Evolutionary conservation across 2,888 invertebrate genomes (phyloP).

Genomic region (Troglohyphantes excavatus): DNA sequence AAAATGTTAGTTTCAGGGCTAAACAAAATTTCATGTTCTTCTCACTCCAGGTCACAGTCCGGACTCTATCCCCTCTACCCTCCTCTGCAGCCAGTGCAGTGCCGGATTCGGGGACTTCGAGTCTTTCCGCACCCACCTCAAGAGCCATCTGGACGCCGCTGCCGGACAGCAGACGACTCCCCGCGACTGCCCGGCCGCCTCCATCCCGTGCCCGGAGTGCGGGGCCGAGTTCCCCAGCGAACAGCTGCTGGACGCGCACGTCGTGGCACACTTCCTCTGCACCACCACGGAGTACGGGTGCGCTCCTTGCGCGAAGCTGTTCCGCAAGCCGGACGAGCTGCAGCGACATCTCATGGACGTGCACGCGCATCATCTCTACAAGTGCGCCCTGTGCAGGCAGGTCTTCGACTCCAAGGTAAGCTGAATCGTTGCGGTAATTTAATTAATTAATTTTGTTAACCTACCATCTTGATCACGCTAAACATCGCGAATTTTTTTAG

Average conservation of each 20-base stretch:
- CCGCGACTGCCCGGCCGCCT: not conserved
- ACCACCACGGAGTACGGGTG: constrained; percentile 93
- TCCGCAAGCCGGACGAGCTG: constrained; percentile 90
- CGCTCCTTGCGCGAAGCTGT: constrained; percentile 90
- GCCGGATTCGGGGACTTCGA: constrained; percentile 88
- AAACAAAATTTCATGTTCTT: no score
- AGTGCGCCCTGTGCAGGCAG: constrained; percentile 94
- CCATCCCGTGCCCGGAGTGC: constrained; percentile 86
- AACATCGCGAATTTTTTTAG: no score
- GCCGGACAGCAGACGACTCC: not conserved
- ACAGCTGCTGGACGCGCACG: constrained; percentile 89
- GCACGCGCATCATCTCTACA: constrained; percentile 92
- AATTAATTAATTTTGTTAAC: no score
- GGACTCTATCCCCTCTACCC: constrained; percentile 83
- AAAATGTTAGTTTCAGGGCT: no score
- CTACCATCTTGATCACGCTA: no score
- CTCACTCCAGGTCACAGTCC: no score
- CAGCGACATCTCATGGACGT: constrained; percentile 94
- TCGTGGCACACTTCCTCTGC: constrained; percentile 91
- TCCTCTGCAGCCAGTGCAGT: constrained; percentile 91
- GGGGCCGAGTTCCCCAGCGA: constrained; percentile 88
- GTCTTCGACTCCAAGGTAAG: constrained; percentile 91
- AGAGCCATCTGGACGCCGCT: constrained; percentile 86
- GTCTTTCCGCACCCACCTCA: constrained; percentile 91
- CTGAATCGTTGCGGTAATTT: no score